Evolutionary conservation across 2,888 invertebrate genomes (phyloP).

Genomic region (Standfussiana lucernea): DNA sequence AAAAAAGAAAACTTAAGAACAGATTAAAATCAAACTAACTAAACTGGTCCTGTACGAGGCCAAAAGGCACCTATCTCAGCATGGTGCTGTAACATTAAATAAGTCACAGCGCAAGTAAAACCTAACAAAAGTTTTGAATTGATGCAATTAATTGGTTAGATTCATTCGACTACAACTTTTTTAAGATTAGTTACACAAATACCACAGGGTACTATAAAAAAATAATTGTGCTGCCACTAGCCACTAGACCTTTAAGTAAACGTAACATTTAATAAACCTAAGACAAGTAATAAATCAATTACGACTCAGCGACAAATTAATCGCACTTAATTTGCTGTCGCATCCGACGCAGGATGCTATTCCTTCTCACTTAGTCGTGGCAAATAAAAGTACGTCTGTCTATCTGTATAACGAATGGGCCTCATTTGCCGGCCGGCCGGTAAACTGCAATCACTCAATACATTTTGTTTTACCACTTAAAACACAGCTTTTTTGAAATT

Average conservation of each 20-base stretch:
- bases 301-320: constrained; percentile 39
- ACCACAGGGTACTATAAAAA: neutral
- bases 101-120: too few relatives aligned
- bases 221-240: neutral
- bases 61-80: too few relatives aligned
- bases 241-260: neutral
- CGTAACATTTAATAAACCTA: constrained; percentile 3
- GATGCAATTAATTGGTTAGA: neutral
- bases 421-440: constrained; percentile 57
- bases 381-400: constrained; percentile 83
- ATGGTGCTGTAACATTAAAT: too few relatives aligned
- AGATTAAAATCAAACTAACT: too few relatives aligned
- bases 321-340: constrained; percentile 73
- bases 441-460: constrained; percentile 49
- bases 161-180: neutral
- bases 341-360: constrained; percentile 85
- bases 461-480: constrained; percentile 39
- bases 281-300: constrained; percentile 35
- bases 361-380: constrained; percentile 80
- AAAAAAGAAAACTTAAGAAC: too few relatives aligned
- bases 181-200: neutral
- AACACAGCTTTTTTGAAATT: constrained; percentile 13
- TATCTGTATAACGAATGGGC: constrained; percentile 80
- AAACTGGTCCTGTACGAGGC: too few relatives aligned
- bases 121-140: neutral